Evolutionary conservation across 2,113 vertebrate genomes (phyloP), one percentile per base, ranked within the genome.

Genomic region (Callocephalon fimbriatum): DNA sequence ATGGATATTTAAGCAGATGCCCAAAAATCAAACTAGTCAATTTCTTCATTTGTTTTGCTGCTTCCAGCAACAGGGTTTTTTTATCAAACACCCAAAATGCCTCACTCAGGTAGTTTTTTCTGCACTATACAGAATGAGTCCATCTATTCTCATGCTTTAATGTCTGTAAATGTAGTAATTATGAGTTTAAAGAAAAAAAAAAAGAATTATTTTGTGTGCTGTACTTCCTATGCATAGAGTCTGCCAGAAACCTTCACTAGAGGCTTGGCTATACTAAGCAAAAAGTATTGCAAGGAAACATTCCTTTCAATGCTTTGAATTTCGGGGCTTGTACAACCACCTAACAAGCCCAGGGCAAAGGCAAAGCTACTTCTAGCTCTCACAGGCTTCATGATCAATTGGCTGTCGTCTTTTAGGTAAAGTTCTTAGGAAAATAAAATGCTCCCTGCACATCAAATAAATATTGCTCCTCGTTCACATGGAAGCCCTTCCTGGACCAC

Each of bases 231-330:
- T 59, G 58, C 54, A 42, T 45, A 62, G 23, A 72, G 12, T 26
- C 53, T 93, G 63, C 75, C 82, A 93, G 73, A 83, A 94, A 53
- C 38, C 50, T 66, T 90, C 68, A 71, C 47, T 94, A 26, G 10
- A 86, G 42, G 42, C 78, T 92, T 77, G 88, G 59, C 71, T 71
- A 62, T 0, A 0, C 54, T 83, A 35, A 86, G 88, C 66, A 86
- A 59, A 72, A 81, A 29, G n/a, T 82, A 75, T 95, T 90, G 79
- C 93, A 88, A 96, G 22, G 58, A 96, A 93, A 42, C 85, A 76
- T 93, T 96, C 74, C 58, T 93, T 73, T 32, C 51, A 56, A 67
- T 65, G 66, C 74, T 95, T 90, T 87, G 77, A 93, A 89, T 45
- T 75, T 15, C 10, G 7, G 51, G 11, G 11, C 45, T 93, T 65